These are phyloP conservation scores for Ctenochaetus hawaiiensis DNA, from an alignment of 2,797 vertebrate genomes.

Conservation along the genomic window DNA sequence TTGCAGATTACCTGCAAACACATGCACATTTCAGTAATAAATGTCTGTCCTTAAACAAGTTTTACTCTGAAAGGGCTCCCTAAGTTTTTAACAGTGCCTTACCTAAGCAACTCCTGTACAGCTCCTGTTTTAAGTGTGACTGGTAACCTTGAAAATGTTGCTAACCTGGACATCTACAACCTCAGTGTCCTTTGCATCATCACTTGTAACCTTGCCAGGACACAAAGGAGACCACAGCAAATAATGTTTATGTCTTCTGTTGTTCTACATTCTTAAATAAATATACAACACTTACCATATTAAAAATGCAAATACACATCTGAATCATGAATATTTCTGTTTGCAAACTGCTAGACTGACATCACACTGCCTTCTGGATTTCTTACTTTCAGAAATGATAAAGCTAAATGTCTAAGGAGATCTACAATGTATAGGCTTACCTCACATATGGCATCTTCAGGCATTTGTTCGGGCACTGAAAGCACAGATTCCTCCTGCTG, in stretches of 20 bases:
- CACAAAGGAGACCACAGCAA: constrained; percentile 38
- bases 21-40: not conserved
- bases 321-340: not conserved
- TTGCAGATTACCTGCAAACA: constrained; percentile 7
- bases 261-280: not conserved
- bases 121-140: constrained; percentile 16
- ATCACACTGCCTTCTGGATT: not conserved
- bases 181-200: constrained; percentile 20
- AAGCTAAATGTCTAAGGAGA: not conserved
- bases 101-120: constrained; percentile 36
- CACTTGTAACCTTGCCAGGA: constrained; percentile 21
- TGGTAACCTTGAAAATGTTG: not conserved
- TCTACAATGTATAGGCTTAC: constrained; percentile 37
- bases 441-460: constrained; percentile 43
- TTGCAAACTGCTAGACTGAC: not conserved
- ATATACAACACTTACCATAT: not conserved
- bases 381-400: not conserved
- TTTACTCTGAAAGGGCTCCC: constrained; percentile 7
- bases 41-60: not conserved
- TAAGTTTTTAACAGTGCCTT: constrained; percentile 17
- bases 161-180: not conserved
- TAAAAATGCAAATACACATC: not conserved
- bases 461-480: constrained; percentile 42
- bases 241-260: not conserved
- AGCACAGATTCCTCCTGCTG: constrained; percentile 54